Evolutionary conservation across 2,113 vertebrate genomes (phyloP), one percentile per base, ranked within the genome.

Genomic region (Myotis davidii): DNA sequence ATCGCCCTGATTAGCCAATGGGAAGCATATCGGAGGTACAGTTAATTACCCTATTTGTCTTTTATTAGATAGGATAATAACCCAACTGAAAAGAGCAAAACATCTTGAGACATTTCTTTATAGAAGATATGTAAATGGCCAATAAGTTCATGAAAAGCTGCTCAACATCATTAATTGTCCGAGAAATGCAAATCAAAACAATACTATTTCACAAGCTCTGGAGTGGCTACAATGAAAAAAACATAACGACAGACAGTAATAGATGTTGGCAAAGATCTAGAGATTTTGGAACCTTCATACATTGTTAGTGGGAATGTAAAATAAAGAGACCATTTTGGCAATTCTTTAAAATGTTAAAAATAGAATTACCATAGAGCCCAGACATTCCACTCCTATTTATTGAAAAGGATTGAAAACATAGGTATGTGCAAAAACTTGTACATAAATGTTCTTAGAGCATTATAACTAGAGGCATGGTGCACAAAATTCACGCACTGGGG

Each of bases 291-390:
- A 59, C 67, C 5, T 2, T 86, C 32, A n/a, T 48, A 29, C 29
- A 34, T 64, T 56, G 20, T 45, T 84, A 29, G 21, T 77, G 52
- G 17, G 39, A 87, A 73, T 84, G 50, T 84, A 39, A 90, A n/a
- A 67, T 45, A 87, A 54, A 32, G 20, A 73, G 48, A 4, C 12
- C 64, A 64, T 87, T 77, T 82, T 91, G 52, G 6, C 82, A 83
- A 23, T 81, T 95, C 37, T 69, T 90, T 29, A 74, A 54, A 90
- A 65, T 90, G 65, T 90, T 64, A 81, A 72, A 77, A 94, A 91
- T 87, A 59, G 32, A 39, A 48, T 59, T 77, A 65, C 16, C 12
- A 34, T 39, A 77, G 64, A 79, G 21, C 29, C 45, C 37, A 73
- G 65, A 85, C 79, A 90, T 65, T 27, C 12, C 10, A 56, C 8